Conservation (phyloP, 2,113 vertebrate species). For the Pao palembangensis region DNA sequence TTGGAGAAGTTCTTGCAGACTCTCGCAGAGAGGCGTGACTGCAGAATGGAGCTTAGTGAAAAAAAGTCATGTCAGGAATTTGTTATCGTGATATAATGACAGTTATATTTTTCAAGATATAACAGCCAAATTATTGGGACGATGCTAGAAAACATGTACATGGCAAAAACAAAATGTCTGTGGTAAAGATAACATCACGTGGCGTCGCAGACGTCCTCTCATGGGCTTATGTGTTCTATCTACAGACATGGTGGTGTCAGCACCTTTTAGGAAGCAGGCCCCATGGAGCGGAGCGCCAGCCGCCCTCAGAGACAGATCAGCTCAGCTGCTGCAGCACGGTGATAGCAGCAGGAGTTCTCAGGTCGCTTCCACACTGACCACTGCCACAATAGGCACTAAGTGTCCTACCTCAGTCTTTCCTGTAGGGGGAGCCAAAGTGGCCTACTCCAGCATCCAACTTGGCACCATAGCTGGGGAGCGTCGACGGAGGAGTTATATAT, state of each 20-base stretch:
- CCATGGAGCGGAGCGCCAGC: slow-evolving; percentile 41
- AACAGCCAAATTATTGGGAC: too few relatives aligned
- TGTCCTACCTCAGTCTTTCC: neutral
- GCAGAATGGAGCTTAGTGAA: neutral
- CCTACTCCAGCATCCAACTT: neutral
- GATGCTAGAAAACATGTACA: too few relatives aligned
- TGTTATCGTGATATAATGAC: neutral
- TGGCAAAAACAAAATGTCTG: too few relatives aligned
- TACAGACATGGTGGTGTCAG: slow-evolving; percentile 12
- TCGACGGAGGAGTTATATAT: slow-evolving; percentile 58
- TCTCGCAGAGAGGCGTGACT: too few relatives aligned
- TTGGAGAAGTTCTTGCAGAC: neutral
- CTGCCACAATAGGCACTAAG: neutral
- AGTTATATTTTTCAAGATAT: too few relatives aligned
- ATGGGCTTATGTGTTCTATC: neutral
- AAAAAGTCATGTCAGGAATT: neutral
- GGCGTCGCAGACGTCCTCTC: too few relatives aligned
- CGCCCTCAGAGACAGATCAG: slow-evolving; percentile 25
- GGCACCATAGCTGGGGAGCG: neutral
- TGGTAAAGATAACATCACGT: too few relatives aligned
- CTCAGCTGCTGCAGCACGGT: slow-evolving; percentile 21
- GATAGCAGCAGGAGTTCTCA: neutral
- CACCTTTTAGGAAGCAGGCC: slow-evolving; percentile 11
- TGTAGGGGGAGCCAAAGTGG: slow-evolving; percentile 2
- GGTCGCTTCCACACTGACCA: neutral